Evolutionary conservation across 2,113 vertebrate species (phyloP), one percentile per base, ranked within the genome.

Genomic region (Oceanodroma tethys): DNA sequence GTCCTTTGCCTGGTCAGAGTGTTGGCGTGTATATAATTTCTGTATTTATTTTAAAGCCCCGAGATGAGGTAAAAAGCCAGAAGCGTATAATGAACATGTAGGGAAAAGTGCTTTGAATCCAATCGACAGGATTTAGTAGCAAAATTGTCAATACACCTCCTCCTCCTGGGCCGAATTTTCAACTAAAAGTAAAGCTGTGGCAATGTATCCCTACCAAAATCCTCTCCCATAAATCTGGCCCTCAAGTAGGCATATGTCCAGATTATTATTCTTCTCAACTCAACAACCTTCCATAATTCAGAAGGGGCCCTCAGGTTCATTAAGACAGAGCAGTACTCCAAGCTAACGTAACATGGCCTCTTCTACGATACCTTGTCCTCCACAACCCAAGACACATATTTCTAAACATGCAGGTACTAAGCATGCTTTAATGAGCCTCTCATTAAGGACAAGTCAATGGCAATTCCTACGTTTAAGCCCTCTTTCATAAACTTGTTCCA

Each of bases 71-170:
- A 34, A 65, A 30, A 67, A 48, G 19, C 11, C 48, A 16, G 15
- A 83, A 67, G 22, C 6, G 2, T 13, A 18, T n/a, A 21, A 88
- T 3, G 38, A 56, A 43, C 5, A 2, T 0, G 4, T 1, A 85
- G 25, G 29, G 67, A 40, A 81, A 89, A 71, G 26, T 3, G 27
- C 13, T 13, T 2, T 36, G 30, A 62, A 78, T 53, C 3, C 42
- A 17, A 40, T 2, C 2, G 0, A 50, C 0, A 6, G 53, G 59
- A 78, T 81, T 85, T 43, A 50, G n/a, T 7, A 58, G 32, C 10
- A 16, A 4, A 85, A 72, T 1, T n/a, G 10, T 42, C 21, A 30
- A 27, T 10, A 8, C 1, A 4, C 1, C 23, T 10, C 13, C 27
- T 38, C 15, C 11, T 48, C 15, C 29, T 11, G 6, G 14, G 19